These are phyloP conservation scores for Lontra canadensis DNA, from an alignment of 2,113 vertebrate species.

Conservation along the genomic window DNA sequence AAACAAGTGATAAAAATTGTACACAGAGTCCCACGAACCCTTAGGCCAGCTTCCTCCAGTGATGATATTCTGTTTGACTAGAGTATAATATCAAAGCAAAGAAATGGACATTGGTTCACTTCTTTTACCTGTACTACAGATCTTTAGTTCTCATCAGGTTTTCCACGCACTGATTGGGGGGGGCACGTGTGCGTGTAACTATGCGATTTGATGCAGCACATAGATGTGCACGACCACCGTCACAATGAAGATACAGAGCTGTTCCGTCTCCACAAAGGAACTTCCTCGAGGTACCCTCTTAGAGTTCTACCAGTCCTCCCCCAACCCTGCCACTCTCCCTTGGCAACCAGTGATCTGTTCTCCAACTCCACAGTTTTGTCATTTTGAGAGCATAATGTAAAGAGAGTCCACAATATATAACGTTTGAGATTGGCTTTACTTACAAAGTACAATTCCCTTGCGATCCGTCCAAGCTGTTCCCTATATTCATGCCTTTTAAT, in stretches of 20 bases:
- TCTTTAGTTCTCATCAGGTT: neutral
- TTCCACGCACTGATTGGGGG: neutral
- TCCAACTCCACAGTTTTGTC: neutral
- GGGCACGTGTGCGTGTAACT: neutral
- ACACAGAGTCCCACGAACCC: neutral
- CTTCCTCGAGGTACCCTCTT: neutral
- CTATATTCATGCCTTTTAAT: neutral
- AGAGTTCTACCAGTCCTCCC: neutral
- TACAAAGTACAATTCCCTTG: neutral
- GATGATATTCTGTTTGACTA: neutral
- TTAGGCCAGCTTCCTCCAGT: neutral
- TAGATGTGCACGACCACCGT: neutral
- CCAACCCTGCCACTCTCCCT: neutral
- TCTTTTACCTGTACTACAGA: neutral
- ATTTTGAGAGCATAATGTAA: constrained; percentile 10
- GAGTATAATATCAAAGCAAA: neutral
- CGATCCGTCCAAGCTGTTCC: neutral
- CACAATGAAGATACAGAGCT: constrained; percentile 18
- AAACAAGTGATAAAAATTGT: neutral
- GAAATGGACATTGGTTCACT: neutral
- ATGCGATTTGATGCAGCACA: neutral
- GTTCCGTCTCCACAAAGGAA: neutral
- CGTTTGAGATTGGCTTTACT: neutral
- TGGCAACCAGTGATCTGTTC: neutral
- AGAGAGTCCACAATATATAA: neutral